Evolutionary conservation across 2,888 invertebrate species (phyloP), one percentile per base, ranked within the genome.

Genomic region (Lasius platythorax): DNA sequence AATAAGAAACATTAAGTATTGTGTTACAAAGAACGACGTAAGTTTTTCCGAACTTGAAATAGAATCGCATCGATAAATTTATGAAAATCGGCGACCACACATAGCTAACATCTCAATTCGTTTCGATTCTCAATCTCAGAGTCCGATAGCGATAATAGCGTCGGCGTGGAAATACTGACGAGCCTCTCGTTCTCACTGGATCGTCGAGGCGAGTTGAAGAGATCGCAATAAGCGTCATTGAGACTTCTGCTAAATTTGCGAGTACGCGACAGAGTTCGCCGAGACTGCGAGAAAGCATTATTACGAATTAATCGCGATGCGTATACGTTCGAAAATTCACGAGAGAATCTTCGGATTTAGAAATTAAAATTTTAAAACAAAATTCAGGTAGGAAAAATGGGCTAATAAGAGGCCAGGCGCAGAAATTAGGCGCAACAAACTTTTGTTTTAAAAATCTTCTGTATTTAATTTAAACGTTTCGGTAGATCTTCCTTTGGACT

Each of bases 141-240:
- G 66, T 93, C 93, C 33, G 91, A 88, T 9, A 92, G 81, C 0
- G 90, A 91, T 40, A 86, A 84, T 6, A 93, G 82, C 3, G 93
- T 91, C 0, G 92, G 91, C 50, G 91, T 89, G 3, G 92, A 89
- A 15, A 90, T 89, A n/a, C 84, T 87, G 11, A 83, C n/a, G 23
- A 90, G 79, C 53, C 46, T 86, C 15, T 92, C 91, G 5, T 91
- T 88, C 30, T 89, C 90, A 73, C 87, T 87, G 8, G 79, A 83
- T 28, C 63, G 67, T 50, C 1, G 61, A 9, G 79, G 18, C 1
- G 72, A 81, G 4, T 37, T 63, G 37, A 81, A 72, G 37, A 72
- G 37, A 23, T 81, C 46, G 28, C 6, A 12, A 33, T 15, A 53
- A 64, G 53, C 40, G n/a, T 82, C 75, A n/a, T n/a, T n/a, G 12